Base-by-base conservation (phyloP, 2,797 vertebrate species). In the Oreortyx pictus region DNA sequence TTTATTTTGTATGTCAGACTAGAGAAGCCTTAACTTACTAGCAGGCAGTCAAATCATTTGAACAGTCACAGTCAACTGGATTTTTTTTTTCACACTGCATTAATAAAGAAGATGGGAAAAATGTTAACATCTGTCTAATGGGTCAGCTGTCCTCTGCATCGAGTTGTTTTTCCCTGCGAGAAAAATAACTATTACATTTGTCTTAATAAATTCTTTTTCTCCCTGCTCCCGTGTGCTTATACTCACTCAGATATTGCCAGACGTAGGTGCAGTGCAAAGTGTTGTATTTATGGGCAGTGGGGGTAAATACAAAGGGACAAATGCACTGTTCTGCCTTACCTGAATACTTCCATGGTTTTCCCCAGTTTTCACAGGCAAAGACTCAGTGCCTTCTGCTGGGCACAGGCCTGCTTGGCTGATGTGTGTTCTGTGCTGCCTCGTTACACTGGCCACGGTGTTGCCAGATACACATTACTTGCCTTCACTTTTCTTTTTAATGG, bases 121-220 rank as follows among this genome's bases (percentile, higher is more conserved):
- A 60, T 37, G 37, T 68, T 82, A 71, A 47, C 27, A 50, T 50
- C 44, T 83, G 41, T 81, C 79, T 70, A 65, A 59, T 5, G 27
- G 65, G 17, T 84, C 72, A 68, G 72, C 54, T 84, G 61, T 54
- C 35, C 9, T 78, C 47, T 0, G 27, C 54, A 47, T 57, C 77
- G 50, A 74, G 44, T 80, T 77, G 27, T 87, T 67, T 90, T 74
- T 70, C 49, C 66, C 50, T 64, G 66, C 68, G 61, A 65, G 82
- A 60, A 83, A 74, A 92, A 73, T 10, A 71, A 37, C 25, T 74
- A 18, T 37, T 89, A 56, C 14, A 62, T 35, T 56, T 87, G 19
- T 80, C 67, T 75, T 62, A 95, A 94, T 96, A 96, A 94, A 96
- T 39, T 62, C 50, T 89, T 90, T 90, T 49, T 93, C 24, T 90